Percentiles rank a stretch among this genome's conserved stretches.
Conservation (phyloP, 2,888 invertebrate genomes). For the Tenthredo mesomela region DNA sequence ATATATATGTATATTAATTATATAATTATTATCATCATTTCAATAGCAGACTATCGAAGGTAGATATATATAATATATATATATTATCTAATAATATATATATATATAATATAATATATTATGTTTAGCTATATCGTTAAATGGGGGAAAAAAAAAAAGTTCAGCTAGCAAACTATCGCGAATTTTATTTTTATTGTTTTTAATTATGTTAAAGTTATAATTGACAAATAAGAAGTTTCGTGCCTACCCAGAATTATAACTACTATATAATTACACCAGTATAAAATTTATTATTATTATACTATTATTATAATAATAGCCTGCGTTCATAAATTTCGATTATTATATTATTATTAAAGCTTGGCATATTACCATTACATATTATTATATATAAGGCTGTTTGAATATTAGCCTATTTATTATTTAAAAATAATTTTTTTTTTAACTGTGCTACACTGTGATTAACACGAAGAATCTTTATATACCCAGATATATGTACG, state of each 20-base stretch:
- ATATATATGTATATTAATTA: too few relatives aligned
- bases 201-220: not conserved
- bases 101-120: not conserved
- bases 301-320: not conserved
- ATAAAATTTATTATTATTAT: not conserved
- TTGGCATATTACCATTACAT: not conserved
- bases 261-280: not conserved
- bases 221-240: not conserved
- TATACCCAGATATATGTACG: not conserved
- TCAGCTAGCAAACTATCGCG: not conserved
- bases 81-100: too few relatives aligned
- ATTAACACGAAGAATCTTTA: conserved; percentile 58
- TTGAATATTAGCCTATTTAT: not conserved
- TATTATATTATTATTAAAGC: not conserved
- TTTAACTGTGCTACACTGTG: conserved; percentile 69
- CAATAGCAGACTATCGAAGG: too few relatives aligned
- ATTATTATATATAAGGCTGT: too few relatives aligned
- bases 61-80: too few relatives aligned
- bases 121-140: not conserved
- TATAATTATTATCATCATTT: too few relatives aligned
- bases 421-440: conserved; percentile 43
- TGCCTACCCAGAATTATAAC: not conserved
- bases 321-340: not conserved
- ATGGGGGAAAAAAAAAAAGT: not conserved
- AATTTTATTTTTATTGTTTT: not conserved